Conservation (phyloP, 2,113 vertebrate genomes). For the Corythornis vintsioides region DNA sequence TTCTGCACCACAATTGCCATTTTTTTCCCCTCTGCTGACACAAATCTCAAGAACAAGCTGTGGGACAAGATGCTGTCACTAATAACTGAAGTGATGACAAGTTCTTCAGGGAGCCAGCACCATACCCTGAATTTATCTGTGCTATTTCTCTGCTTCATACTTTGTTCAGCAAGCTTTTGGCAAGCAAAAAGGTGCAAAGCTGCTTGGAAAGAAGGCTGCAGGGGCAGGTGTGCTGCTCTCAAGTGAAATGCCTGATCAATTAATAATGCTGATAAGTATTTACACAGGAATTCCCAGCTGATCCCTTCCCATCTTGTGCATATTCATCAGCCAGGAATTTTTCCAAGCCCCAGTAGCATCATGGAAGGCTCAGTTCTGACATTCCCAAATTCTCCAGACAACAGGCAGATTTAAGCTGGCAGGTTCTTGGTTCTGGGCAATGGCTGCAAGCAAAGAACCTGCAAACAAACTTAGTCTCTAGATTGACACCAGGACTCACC, state of each 20-base stretch:
- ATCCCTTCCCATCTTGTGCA: neutral
- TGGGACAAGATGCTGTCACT: neutral
- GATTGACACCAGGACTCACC: conserved; percentile 68
- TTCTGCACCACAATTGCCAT: neutral
- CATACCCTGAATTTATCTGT: neutral
- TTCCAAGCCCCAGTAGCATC: neutral
- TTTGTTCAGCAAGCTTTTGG: neutral
- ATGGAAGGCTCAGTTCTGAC: neutral
- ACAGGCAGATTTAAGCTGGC: neutral
- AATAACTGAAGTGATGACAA: neutral
- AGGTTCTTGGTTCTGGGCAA: neutral
- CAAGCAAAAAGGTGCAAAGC: neutral
- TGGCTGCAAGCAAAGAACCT: neutral
- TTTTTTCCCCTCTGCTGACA: neutral
- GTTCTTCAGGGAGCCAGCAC: neutral
- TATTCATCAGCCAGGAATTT: neutral
- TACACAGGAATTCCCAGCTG: neutral
- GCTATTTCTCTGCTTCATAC: neutral
- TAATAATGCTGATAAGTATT: neutral
- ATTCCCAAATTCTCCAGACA: neutral
- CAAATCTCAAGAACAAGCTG: neutral
- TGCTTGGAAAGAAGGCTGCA: neutral
- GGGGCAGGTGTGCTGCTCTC: neutral
- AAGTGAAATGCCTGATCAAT: neutral
- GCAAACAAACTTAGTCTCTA: neutral